Conservation (phyloP, 2,113 vertebrate genomes). For the Hippocampus zosterae region DNA sequence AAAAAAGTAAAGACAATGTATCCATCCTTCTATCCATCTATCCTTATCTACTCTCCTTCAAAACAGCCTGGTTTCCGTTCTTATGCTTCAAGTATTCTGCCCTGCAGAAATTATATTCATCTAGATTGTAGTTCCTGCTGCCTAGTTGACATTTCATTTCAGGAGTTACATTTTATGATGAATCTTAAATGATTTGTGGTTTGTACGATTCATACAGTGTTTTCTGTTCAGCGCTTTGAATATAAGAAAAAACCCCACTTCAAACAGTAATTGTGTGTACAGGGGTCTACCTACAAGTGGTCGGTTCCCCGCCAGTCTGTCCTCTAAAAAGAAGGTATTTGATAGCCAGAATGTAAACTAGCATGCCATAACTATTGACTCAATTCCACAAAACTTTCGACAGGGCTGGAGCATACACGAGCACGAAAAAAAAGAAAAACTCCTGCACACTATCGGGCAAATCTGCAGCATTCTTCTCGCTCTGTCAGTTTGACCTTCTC, state of each 20-base stretch:
- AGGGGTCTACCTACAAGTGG: neutral
- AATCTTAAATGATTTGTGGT: neutral
- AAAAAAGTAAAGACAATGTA: neutral
- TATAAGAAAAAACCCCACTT: neutral
- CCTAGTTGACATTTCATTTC: neutral
- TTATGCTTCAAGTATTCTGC: neutral
- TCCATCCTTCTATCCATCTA: too few species aligned
- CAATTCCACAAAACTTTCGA: constrained; percentile 5
- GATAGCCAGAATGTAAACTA: neutral
- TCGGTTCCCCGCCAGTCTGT: too few species aligned
- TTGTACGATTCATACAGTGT: neutral
- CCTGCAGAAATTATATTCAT: neutral
- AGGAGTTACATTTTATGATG: neutral
- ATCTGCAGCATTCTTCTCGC: neutral
- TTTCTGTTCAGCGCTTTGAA: neutral
- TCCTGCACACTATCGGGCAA: neutral
- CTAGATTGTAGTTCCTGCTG: neutral
- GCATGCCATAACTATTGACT: constrained; percentile 1
- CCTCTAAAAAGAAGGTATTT: neutral
- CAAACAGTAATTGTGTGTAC: neutral
- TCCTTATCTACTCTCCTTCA: too few species aligned
- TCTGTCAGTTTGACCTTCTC: neutral
- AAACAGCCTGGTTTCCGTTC: neutral
- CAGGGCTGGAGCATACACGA: neutral
- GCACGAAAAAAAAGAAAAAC: neutral